phyloP scores from a whole-genome alignment of 2,113 vertebrate genomes.

The Naja naja region DNA sequence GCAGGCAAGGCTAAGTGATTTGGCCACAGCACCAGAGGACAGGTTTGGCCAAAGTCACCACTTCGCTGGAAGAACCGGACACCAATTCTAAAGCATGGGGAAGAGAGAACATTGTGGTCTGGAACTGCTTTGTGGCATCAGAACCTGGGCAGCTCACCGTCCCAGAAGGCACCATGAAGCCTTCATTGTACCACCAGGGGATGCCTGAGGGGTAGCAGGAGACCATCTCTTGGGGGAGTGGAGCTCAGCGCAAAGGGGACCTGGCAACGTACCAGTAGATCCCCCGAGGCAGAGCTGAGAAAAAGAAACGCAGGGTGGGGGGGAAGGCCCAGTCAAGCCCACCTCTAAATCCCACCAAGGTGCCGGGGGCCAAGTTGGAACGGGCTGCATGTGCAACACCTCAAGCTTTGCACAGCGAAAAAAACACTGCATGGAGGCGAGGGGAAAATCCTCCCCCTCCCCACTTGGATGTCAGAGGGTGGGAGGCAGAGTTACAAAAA shows the following conservation, averaged over 20 bases:
- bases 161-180: background rate
- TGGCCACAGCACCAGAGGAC: no score
- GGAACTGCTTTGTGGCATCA: background rate
- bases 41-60: no score
- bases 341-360: background rate
- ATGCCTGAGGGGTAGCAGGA: background rate
- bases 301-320: background rate
- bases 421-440: accelerated
- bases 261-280: background rate
- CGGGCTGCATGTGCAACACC: background rate
- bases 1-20: no score
- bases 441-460: background rate
- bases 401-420: background rate
- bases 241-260: background rate
- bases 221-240: background rate
- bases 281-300: background rate
- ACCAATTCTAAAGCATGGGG: no score
- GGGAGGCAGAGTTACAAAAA: background rate
- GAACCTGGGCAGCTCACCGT: background rate
- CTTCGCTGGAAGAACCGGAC: no score
- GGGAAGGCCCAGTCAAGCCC: background rate
- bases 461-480: background rate
- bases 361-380: background rate
- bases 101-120: background rate
- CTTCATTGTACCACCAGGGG: background rate